Percentiles rank a stretch among this genome's conserved stretches.
These are phyloP conservation scores for Phenganax subtilis DNA, from an alignment of 92 coral and sea anemone species.

Conservation along the genomic window DNA sequence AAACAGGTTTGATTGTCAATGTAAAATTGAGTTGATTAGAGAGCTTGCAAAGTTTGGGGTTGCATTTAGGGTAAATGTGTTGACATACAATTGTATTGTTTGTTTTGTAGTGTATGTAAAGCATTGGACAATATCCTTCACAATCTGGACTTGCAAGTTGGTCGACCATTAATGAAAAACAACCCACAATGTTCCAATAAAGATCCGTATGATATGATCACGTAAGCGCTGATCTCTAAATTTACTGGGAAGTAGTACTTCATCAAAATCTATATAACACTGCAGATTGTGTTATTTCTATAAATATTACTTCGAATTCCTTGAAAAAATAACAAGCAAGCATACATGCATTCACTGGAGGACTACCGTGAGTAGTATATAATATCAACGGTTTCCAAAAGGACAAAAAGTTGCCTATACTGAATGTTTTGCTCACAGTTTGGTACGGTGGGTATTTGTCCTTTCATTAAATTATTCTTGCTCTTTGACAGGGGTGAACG, in stretches of 20 bases:
- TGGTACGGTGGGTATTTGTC: not conserved
- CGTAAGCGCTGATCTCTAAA: constrained; percentile 53
- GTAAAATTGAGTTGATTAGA: not conserved
- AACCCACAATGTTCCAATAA: constrained; percentile 91
- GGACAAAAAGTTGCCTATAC: no score
- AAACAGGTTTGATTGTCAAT: not conserved
- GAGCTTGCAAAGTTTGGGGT: not conserved
- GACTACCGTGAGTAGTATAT: no score
- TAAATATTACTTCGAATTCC: no score
- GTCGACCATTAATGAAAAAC: constrained; percentile 86
- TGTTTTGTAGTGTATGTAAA: constrained; percentile 63
- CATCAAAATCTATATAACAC: no score
- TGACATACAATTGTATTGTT: not conserved
- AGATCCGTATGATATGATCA: constrained; percentile 89
- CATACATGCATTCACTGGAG: no score
- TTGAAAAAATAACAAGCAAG: no score
- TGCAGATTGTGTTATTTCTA: no score
- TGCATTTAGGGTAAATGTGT: not conserved
- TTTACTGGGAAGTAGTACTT: not conserved
- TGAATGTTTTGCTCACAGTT: no score
- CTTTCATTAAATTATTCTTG: not conserved
- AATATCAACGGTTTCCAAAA: no score
- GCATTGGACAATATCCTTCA: constrained; percentile 82
- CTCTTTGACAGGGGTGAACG: constrained; percentile 79
- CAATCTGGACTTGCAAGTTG: constrained; percentile 87